Base-by-base conservation (phyloP, 2,113 vertebrate genomes). In the Leuciscus idus region DNA sequence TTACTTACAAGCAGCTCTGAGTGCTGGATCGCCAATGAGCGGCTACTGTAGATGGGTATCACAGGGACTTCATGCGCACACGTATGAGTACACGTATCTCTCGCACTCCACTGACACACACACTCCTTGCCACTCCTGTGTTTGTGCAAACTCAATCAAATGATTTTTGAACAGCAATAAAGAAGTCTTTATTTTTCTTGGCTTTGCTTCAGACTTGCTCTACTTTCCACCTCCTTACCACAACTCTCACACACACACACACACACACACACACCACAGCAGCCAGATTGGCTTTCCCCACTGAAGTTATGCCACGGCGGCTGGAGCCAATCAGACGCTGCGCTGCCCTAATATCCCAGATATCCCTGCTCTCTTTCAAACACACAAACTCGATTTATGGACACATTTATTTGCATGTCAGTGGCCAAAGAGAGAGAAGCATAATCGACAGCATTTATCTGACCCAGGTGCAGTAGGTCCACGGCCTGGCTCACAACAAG, bases 351-450 rank as follows among this genome's bases (percentile, higher is more conserved):
- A 97, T 98, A 98, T 98, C 97, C 96, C 96, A 97, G 96, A 96
- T 98, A 98, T 97, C 97, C 97, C 96, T 93, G 96, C 96, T 97
- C 95, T 96, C 96, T 93, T 97, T 96, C 95, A 97, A 95, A 93
- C 95, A 95, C 95, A 96, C 95, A 97, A 98, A 98, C 98, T 98
- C 96, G 98, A 98, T 98, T 99, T 98, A 97, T 97, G 96, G 97
- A 96, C 97, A 97, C 97, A 97, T 97, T 97, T 98, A 98, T 98
- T 98, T 96, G 96, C 96, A 94, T 96, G 97, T 97, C 97, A 96
- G 96, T 96, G 96, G 97, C 96, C 96, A 93, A 57, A 57, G 96
- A 97, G 95, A 95, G 92, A 92, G 92, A 93, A 96, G 93, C 96
- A 96, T 98, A 98, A 98, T 98, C 96, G 96, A 96, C 95, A 96